Evolutionary conservation across 1,140 invertebrate genomes (phyloP), one percentile per base, ranked within the genome.

Genomic region (Halesus radiatus): DNA sequence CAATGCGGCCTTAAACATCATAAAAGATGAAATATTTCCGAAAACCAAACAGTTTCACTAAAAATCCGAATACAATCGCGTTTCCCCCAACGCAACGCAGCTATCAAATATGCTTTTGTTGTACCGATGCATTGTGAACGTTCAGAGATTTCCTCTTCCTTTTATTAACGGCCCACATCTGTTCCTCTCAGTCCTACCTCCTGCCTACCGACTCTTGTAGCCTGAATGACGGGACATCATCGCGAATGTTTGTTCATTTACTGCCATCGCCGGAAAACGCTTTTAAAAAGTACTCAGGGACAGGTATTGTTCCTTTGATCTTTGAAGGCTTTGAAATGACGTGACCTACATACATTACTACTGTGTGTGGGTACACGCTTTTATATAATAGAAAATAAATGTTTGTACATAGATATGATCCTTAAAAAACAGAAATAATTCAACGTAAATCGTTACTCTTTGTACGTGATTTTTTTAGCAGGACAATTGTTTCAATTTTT

Each of bases 31-130:
- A 56, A 56, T 22, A 56, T 4, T 56, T 56, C n/a, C 20, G 4
- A 56, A 18, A 22, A 56, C n/a, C n/a, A 56, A 56, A 22, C 20
- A 22, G 18, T 56, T 56, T 18, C 20, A 18, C 54, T 1, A 22
- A 29, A 64, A 64, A 64, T 16, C 62, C 15, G 16, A 64, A 64
- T 32, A 22, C 62, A 64, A 64, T 64, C 62, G 5, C 23, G 13
- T 29, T 64, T 29, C 62, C 22, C 62, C 60, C 62, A n/a, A 22
- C 62, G 62, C 56, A 60, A 22, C 58, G 37, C 60, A 52, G 76
- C 76, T 78, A 78, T 81, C 80, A 78, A 78, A 78, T 78, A 79
- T 78, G 58, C 80, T 79, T 82, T 82, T 82, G 77, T 82, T 82
- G 74, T 76, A 73, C 15, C 70, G 78, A 82, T 79, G 80, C 62